A percentile compares a stretch with the other conserved stretches of the same genome.
Evolutionary conservation across 2,113 vertebrate genomes (phyloP).

Genomic region (Hydrochoerus hydrochaeris): DNA sequence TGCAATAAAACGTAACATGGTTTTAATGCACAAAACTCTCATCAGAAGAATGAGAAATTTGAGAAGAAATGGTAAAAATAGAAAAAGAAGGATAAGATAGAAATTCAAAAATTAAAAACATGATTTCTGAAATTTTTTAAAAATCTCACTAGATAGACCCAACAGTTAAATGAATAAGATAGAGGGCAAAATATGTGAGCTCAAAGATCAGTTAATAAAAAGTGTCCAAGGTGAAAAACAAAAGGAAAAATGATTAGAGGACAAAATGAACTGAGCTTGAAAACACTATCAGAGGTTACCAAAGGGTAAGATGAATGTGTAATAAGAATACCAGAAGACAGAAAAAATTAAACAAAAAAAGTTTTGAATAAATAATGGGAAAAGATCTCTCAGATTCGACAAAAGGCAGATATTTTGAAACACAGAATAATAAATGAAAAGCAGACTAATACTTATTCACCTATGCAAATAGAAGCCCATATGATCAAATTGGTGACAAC

Average conservation of each 20-base stretch:
- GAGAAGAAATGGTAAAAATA: slow-evolving; percentile 1
- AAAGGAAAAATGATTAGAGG: neutral
- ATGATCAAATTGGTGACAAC: neutral
- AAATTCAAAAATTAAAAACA: slow-evolving; percentile 16
- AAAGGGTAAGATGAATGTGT: neutral
- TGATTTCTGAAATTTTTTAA: neutral
- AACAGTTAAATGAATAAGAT: neutral
- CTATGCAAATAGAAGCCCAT: neutral
- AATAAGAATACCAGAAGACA: neutral
- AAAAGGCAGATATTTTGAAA: slow-evolving; percentile 20
- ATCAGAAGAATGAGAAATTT: slow-evolving; percentile 17
- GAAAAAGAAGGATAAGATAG: neutral
- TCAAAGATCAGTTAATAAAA: slow-evolving; percentile 11
- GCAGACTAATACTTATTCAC: neutral
- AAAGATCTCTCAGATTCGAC: slow-evolving; percentile 8
- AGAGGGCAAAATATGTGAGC: neutral
- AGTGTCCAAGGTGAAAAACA: neutral
- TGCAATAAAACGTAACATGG: neutral
- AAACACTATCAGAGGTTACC: neutral
- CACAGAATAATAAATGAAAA: neutral
- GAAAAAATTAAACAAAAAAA: neutral
- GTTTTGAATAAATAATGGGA: neutral
- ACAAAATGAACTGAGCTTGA: neutral
- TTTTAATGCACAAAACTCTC: slow-evolving; percentile 2
- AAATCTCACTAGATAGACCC: slow-evolving; percentile 31